Evolutionary conservation across 2,888 invertebrate genomes (phyloP).

Genomic region (Tromatobia lineatoria): DNA sequence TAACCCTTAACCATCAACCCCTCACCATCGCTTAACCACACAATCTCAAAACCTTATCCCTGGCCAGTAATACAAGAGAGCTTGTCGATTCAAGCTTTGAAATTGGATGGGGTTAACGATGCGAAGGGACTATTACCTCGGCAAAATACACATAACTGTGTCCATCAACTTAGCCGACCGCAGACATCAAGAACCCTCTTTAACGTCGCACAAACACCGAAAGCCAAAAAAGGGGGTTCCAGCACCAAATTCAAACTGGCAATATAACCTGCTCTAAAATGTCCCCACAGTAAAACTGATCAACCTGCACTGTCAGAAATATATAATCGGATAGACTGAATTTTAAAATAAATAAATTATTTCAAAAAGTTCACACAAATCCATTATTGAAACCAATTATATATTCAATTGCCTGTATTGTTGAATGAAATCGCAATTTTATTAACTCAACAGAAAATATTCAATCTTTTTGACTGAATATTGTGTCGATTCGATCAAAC

Average conservation of each 20-base stretch:
- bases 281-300: neutral
- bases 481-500: too few species aligned
- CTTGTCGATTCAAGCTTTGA: conserved; percentile 31
- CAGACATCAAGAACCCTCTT: neutral
- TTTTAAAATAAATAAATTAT: too few species aligned
- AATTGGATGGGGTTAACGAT: conserved; percentile 38
- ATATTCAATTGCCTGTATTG: too few species aligned
- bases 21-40: conserved; percentile 9
- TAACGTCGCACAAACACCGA: neutral
- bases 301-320: too few species aligned
- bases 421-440: too few species aligned
- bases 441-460: too few species aligned
- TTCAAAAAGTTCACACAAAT: too few species aligned
- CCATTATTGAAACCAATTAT: too few species aligned
- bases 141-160: neutral
- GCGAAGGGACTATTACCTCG: neutral
- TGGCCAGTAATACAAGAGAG: neutral
- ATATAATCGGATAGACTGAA: too few species aligned
- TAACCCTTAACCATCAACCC: conserved; percentile 8
- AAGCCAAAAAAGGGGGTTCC: neutral
- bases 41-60: neutral
- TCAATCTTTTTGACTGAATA: too few species aligned
- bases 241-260: neutral
- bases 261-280: neutral
- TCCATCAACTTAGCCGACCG: conserved; percentile 1